These are phyloP conservation scores for Semotilus atromaculatus DNA, from an alignment of 2,797 vertebrate species.

Conservation along the genomic window DNA sequence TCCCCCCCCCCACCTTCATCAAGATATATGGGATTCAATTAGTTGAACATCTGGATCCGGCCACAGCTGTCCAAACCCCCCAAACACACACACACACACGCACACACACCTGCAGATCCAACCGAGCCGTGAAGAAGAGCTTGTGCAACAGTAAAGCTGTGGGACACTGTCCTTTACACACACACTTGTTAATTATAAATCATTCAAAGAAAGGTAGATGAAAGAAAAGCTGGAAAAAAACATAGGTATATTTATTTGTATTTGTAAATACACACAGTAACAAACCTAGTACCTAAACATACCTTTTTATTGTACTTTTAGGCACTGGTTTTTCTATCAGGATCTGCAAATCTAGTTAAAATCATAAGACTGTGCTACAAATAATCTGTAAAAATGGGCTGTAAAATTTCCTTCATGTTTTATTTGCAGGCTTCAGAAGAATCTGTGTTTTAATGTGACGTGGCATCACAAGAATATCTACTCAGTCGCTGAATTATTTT, in stretches of 20 bases:
- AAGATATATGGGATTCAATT: conserved; percentile 29
- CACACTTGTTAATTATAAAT: conserved; percentile 28
- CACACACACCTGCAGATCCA: conserved; percentile 16
- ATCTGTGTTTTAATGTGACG: no score
- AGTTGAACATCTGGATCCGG: conserved; percentile 35
- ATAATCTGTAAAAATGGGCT: background rate
- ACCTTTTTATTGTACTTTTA: background rate
- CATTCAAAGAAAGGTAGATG: background rate
- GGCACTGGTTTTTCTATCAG: background rate
- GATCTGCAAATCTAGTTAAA: background rate
- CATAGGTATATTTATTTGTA: background rate
- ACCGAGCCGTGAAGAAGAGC: conserved; percentile 6
- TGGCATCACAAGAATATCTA: background rate
- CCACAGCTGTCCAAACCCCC: background rate
- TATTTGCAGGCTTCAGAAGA: background rate
- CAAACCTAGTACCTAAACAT: background rate
- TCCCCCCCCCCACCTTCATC: conserved; percentile 19
- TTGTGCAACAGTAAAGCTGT: conserved; percentile 1
- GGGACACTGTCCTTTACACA: background rate
- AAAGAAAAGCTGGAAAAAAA: background rate
- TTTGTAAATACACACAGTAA: background rate
- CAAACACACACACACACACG: background rate
- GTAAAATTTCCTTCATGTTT: background rate
- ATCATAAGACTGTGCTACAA: no score
- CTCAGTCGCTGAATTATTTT: background rate